These are phyloP conservation scores for Trachymyrmex cornetzi DNA, from an alignment of 1,140 invertebrate genomes.

Conservation along the genomic window DNA sequence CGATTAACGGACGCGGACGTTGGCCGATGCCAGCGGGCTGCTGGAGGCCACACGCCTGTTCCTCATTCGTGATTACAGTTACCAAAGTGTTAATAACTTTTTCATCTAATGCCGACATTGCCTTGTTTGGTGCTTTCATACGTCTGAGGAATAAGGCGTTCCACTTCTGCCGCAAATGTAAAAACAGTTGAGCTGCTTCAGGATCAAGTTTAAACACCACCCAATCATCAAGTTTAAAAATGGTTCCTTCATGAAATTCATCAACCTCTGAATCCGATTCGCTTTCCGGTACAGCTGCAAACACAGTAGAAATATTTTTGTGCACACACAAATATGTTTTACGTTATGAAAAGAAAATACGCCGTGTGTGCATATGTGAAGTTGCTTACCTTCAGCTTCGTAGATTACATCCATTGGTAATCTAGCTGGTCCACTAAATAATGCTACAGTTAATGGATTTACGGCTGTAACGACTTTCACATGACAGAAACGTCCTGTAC, in stretches of 20 bases:
- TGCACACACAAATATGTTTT: neutral
- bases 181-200: constrained; percentile 89
- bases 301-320: neutral
- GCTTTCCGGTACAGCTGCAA: constrained; percentile 82
- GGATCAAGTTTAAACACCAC: constrained; percentile 91
- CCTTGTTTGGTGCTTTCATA: constrained; percentile 91
- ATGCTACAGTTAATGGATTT: constrained; percentile 92
- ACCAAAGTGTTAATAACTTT: constrained; percentile 90
- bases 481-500: constrained; percentile 89
- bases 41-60: constrained; percentile 90
- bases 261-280: constrained; percentile 89
- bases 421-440: constrained; percentile 92
- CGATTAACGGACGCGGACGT: constrained; percentile 90
- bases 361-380: neutral
- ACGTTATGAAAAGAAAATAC: constrained; percentile 35
- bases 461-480: constrained; percentile 93
- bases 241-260: constrained; percentile 88
- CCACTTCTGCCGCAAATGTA: constrained; percentile 93
- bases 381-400: constrained; percentile 85
- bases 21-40: constrained; percentile 93
- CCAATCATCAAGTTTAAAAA: constrained; percentile 93
- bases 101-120: constrained; percentile 90
- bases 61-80: constrained; percentile 91
- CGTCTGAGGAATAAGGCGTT: constrained; percentile 91
- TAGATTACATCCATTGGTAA: constrained; percentile 89